Percentiles rank a stretch among this genome's conserved stretches.
Evolutionary conservation across 2,113 vertebrate species (phyloP).

Genomic region (Engystomops pustulosus): DNA sequence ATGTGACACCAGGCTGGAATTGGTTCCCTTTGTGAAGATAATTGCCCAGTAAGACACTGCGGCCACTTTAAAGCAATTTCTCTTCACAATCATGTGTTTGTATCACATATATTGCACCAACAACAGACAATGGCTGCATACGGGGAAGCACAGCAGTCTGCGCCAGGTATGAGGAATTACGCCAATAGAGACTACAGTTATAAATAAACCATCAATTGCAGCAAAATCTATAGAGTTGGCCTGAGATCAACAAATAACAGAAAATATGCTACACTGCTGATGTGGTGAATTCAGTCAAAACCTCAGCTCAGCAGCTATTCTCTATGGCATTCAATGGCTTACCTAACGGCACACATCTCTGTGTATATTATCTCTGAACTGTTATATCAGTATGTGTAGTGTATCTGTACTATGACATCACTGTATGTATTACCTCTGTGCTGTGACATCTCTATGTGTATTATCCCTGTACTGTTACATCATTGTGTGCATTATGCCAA

Average conservation of each 20-base stretch:
- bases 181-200: background rate
- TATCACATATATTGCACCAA: background rate
- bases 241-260: background rate
- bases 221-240: background rate
- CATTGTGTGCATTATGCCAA: too few species aligned
- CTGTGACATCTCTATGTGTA: too few species aligned
- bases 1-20: background rate
- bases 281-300: background rate
- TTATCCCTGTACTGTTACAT: too few species aligned
- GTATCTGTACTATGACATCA: too few species aligned
- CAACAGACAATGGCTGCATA: too few species aligned
- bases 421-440: too few species aligned
- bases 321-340: background rate
- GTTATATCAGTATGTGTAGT: too few species aligned
- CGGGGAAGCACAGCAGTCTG: background rate
- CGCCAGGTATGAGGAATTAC: background rate
- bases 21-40: conserved; percentile 8
- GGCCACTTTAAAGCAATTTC: conserved; percentile 10
- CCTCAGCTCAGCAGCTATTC: background rate
- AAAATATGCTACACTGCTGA: background rate
- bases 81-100: background rate
- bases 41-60: background rate
- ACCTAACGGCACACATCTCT: too few species aligned
- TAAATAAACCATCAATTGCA: background rate
- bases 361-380: too few species aligned